Conservation (phyloP, 2,797 vertebrate genomes). For the Etheostoma perlongum region DNA sequence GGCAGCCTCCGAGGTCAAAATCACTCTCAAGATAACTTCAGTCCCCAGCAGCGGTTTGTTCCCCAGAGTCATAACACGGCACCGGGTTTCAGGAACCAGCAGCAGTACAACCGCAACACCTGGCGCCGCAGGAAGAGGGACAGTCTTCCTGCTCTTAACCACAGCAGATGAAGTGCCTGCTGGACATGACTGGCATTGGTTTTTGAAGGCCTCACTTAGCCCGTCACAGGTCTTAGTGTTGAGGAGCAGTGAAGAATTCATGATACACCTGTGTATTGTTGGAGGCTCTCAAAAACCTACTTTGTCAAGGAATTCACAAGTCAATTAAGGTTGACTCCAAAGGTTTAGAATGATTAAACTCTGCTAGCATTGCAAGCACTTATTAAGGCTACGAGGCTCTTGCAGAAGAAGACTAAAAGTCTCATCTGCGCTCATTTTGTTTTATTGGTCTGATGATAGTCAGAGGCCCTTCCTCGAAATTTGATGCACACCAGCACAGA, state of each 20-base stretch:
- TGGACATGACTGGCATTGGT: background rate
- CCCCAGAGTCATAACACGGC: conserved; percentile 73
- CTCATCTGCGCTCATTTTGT: conserved; percentile 29
- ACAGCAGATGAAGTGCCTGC: conserved; percentile 85
- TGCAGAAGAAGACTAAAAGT: conserved; percentile 8
- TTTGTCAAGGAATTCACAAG: conserved; percentile 15
- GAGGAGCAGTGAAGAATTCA: conserved; percentile 21
- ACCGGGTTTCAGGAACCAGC: conserved; percentile 86
- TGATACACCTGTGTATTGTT: background rate
- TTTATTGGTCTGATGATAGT: conserved; percentile 17
- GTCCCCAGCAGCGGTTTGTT: conserved; percentile 65
- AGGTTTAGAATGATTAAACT: conserved; percentile 3
- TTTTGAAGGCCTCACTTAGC: conserved; percentile 15
- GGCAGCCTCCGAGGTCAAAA: conserved; percentile 53
- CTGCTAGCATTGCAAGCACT: conserved; percentile 10
- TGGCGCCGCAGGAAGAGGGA: conserved; percentile 91
- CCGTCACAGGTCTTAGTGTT: background rate
- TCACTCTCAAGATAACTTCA: conserved; percentile 61
- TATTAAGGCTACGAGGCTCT: conserved; percentile 2
- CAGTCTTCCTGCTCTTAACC: conserved; percentile 84
- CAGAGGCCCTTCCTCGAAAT: conserved; percentile 41
- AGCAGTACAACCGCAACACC: conserved; percentile 89
- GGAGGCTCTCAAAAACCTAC: conserved; percentile 13
- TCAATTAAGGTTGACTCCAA: conserved; percentile 14
- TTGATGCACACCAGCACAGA: conserved; percentile 74